Conservation (phyloP, 2,113 vertebrate genomes). For the Aegotheles bennettii region DNA sequence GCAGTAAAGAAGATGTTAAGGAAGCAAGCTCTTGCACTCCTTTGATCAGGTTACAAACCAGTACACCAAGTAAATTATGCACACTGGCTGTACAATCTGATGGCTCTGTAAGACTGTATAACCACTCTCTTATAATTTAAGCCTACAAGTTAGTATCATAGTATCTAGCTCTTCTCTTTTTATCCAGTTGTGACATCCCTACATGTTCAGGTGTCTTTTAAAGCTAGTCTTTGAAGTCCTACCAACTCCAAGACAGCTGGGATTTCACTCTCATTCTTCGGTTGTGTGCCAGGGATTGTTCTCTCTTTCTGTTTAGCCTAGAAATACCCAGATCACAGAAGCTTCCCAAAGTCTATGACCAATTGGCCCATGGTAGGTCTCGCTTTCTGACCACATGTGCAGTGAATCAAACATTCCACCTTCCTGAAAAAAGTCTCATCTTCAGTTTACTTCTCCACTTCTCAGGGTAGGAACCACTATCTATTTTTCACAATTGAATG, state of each 20-base stretch:
- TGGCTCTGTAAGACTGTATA: background rate
- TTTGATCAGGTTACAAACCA: background rate
- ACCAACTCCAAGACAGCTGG: background rate
- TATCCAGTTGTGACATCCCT: background rate
- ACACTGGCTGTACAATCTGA: background rate
- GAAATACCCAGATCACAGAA: background rate
- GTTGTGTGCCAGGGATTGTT: background rate
- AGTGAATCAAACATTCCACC: background rate
- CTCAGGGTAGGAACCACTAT: background rate
- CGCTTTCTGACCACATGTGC: accelerated
- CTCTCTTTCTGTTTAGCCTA: background rate
- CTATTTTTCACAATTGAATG: background rate
- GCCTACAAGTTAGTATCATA: background rate
- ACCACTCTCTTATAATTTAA: background rate
- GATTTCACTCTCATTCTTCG: background rate
- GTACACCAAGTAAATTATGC: background rate
- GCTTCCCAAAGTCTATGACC: background rate
- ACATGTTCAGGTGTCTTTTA: background rate
- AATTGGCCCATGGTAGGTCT: background rate
- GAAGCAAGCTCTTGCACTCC: background rate
- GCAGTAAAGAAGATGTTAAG: background rate
- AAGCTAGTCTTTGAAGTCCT: background rate
- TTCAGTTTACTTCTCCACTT: background rate
- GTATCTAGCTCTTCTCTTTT: background rate
- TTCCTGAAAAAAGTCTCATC: background rate